phyloP scores from a whole-genome alignment of 1,140 invertebrate genomes.

The Bombus turneri region DNA sequence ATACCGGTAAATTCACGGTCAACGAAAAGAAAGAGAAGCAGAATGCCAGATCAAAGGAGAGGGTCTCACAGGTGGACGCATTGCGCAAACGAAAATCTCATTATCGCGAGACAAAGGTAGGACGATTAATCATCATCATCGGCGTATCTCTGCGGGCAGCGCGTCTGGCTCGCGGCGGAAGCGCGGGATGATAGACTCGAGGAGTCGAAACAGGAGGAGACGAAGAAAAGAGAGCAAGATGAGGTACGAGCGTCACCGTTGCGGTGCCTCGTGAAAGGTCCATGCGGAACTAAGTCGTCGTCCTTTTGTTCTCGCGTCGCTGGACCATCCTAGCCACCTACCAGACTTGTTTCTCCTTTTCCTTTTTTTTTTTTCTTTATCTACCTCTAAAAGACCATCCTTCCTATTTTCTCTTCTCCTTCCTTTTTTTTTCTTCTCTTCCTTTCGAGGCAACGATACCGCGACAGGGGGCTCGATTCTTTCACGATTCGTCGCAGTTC shows the following conservation, averaged over 20 bases:
- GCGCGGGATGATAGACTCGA: constrained; percentile 55
- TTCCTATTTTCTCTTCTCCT: neutral
- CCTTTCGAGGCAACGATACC: constrained; percentile 29
- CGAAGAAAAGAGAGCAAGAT: constrained; percentile 33
- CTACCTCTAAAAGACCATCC: neutral
- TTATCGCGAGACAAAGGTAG: constrained; percentile 75
- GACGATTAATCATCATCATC: constrained; percentile 76
- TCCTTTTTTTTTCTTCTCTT: neutral
- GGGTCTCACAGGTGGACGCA: constrained; percentile 56
- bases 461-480: constrained; percentile 61
- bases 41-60: constrained; percentile 34
- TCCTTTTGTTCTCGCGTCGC: constrained; percentile 57
- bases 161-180: constrained; percentile 65
- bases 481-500: constrained; percentile 66
- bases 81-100: constrained; percentile 75
- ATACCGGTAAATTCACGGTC: neutral
- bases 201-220: constrained; percentile 24
- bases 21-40: neutral
- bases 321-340: constrained; percentile 14
- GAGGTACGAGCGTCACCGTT: constrained; percentile 59
- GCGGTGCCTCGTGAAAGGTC: constrained; percentile 61
- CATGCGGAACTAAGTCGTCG: constrained; percentile 66
- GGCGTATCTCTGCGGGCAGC: constrained; percentile 52
- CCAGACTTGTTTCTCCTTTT: constrained; percentile 1
- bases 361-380: constrained; percentile 2